These are phyloP conservation scores for Nestor notabilis DNA, from an alignment of 2,113 vertebrate genomes.

Conservation along the genomic window DNA sequence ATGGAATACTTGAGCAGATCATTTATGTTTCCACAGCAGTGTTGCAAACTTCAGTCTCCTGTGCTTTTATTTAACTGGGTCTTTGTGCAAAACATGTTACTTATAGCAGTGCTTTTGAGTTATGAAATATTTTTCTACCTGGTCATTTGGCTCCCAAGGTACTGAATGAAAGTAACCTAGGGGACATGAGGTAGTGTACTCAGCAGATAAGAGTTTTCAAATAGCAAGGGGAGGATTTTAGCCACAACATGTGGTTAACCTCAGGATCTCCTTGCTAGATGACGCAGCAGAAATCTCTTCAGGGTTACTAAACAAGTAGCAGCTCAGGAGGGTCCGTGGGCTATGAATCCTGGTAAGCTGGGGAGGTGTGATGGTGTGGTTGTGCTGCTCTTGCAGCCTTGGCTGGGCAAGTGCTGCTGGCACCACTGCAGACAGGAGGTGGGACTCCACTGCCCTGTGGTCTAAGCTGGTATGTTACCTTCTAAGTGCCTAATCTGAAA, in stretches of 20 bases:
- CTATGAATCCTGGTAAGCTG: neutral
- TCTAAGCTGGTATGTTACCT: neutral
- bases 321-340: neutral
- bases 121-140: neutral
- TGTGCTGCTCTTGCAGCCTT: neutral
- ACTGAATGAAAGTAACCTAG: neutral
- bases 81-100: neutral
- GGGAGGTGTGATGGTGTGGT: neutral
- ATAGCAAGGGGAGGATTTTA: neutral
- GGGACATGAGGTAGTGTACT: neutral
- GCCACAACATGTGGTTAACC: neutral
- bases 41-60: neutral
- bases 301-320: neutral
- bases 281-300: neutral
- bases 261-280: neutral
- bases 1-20: neutral
- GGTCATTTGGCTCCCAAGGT: neutral
- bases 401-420: neutral
- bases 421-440: neutral
- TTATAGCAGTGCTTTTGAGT: neutral
- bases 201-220: neutral
- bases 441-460: neutral
- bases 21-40: neutral
- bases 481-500: neutral
- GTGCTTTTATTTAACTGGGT: neutral